phyloP scores from a whole-genome alignment of 2,888 invertebrate genomes.

The Tenthredo livida region DNA sequence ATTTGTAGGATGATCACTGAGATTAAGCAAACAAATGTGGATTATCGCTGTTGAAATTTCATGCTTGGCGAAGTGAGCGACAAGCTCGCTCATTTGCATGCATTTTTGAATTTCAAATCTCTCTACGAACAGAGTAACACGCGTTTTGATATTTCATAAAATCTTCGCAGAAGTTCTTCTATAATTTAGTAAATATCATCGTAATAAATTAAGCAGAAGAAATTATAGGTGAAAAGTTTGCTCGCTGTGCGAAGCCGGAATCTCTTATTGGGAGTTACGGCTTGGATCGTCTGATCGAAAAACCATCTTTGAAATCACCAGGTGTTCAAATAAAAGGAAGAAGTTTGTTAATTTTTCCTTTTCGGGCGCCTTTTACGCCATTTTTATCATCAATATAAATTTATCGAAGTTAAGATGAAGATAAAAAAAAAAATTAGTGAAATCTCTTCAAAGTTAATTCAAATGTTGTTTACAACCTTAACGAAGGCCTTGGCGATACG shows the following conservation, averaged over 20 bases:
- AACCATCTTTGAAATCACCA: neutral
- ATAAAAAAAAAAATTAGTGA: too few species aligned
- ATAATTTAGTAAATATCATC: neutral
- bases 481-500: neutral
- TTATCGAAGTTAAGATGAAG: too few species aligned
- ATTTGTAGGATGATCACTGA: neutral
- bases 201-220: neutral
- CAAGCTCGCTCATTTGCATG: neutral
- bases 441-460: neutral
- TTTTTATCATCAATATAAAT: too few species aligned
- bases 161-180: neutral
- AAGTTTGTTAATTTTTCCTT: too few species aligned
- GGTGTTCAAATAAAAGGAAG: too few species aligned
- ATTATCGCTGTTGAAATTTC: constrained; percentile 18
- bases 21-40: neutral
- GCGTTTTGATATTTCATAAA: neutral
- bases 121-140: neutral
- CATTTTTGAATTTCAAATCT: neutral
- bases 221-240: neutral
- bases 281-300: neutral
- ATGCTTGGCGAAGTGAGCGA: neutral
- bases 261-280: neutral
- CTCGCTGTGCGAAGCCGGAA: neutral
- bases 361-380: too few species aligned
- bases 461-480: neutral